phyloP scores from a whole-genome alignment of 2,888 invertebrate genomes.

The Nebria brevicollis region DNA sequence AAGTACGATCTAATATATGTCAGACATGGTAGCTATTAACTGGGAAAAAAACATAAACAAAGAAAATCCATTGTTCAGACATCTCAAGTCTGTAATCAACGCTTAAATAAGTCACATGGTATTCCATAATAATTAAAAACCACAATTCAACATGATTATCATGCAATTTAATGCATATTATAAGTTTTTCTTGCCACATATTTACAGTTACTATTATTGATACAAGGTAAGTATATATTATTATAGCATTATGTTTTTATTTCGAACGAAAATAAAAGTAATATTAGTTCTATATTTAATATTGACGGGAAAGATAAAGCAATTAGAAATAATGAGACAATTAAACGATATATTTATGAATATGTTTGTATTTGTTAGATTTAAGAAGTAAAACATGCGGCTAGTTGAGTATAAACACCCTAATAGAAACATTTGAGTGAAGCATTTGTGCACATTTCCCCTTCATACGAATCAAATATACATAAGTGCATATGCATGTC shows the following conservation, averaged over 20 bases:
- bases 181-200: not conserved
- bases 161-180: not conserved
- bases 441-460: not conserved
- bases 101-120: not conserved
- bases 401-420: no score
- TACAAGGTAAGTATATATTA: constrained; percentile 1
- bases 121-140: not conserved
- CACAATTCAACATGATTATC: not conserved
- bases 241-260: not conserved
- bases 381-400: no score
- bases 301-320: no score
- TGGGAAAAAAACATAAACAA: not conserved
- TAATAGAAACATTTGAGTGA: not conserved
- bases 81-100: not conserved
- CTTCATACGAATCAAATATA: not conserved
- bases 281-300: no score
- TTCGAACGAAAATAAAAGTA: no score
- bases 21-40: not conserved
- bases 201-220: not conserved
- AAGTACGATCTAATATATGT: not conserved
- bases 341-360: no score
- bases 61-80: not conserved
- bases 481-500: constrained; percentile 3
- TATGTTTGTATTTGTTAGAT: no score
- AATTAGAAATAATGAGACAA: no score